Conservation (phyloP, 2,113 vertebrate genomes). For the Spea multiplicata region DNA sequence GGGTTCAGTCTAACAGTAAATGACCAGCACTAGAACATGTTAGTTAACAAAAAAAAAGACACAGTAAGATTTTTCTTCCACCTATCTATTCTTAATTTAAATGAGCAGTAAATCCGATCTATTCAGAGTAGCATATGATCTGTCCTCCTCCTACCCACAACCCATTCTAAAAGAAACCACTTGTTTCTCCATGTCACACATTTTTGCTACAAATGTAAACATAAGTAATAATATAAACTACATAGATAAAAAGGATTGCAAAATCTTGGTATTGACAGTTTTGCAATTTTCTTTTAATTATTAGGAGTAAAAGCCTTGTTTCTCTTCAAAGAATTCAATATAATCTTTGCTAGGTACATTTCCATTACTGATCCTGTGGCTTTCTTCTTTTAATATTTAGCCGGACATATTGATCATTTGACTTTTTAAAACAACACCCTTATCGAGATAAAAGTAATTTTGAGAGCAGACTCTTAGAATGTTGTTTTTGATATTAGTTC, state of each 20-base stretch:
- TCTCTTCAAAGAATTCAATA: neutral
- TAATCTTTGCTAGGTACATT: neutral
- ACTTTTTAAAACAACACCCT: neutral
- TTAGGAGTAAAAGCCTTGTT: conserved; percentile 11
- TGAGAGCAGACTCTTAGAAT: neutral
- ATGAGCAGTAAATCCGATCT: too few species aligned
- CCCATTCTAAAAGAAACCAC: too few species aligned
- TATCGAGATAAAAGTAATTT: neutral
- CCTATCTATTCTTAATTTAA: too few species aligned
- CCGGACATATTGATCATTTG: conserved; percentile 1
- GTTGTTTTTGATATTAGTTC: neutral
- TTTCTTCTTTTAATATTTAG: neutral
- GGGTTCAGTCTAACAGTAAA: too few species aligned
- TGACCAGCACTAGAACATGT: too few species aligned
- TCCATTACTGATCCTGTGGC: conserved; percentile 5
- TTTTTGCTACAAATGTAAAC: neutral
- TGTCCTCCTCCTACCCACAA: too few species aligned
- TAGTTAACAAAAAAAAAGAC: too few species aligned
- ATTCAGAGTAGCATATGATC: too few species aligned
- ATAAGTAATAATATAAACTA: neutral
- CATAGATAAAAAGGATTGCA: neutral
- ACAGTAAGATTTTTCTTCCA: too few species aligned
- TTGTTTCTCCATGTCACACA: too few species aligned
- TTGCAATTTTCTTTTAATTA: conserved; percentile 1
- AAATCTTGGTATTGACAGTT: neutral